phyloP scores from a whole-genome alignment of 2,888 invertebrate species.

The Platerodrilus igneus region DNA sequence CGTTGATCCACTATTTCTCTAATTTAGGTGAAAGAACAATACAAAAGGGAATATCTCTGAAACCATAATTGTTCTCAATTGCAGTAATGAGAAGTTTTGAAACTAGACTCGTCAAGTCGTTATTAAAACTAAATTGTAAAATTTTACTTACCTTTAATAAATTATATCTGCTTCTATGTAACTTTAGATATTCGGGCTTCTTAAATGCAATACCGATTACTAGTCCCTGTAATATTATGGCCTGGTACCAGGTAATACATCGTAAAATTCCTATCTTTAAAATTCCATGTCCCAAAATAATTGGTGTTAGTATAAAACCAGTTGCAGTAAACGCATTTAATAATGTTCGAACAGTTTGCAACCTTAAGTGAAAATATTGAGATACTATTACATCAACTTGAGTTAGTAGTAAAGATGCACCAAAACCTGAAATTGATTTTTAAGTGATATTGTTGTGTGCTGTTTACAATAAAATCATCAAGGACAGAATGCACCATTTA shows the following conservation, averaged over 20 bases:
- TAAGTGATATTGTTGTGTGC: neutral
- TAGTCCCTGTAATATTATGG: slow-evolving; percentile 56
- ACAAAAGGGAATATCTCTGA: slow-evolving; percentile 24
- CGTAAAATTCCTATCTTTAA: slow-evolving; percentile 43
- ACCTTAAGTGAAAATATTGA: slow-evolving; percentile 57
- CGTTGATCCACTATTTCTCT: too few species aligned
- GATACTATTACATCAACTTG: slow-evolving; percentile 57
- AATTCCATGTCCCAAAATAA: slow-evolving; percentile 52
- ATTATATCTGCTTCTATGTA: slow-evolving; percentile 35
- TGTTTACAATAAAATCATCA: too few species aligned
- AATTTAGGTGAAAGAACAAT: too few species aligned
- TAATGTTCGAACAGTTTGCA: slow-evolving; percentile 51
- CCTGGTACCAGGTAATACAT: slow-evolving; percentile 56
- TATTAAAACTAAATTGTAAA: neutral
- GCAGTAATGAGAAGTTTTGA: neutral
- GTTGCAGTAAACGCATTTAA: slow-evolving; percentile 52
- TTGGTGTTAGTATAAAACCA: slow-evolving; percentile 53
- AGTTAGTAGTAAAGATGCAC: slow-evolving; percentile 54
- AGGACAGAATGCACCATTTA: too few species aligned
- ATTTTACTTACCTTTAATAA: slow-evolving; percentile 36
- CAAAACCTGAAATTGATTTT: slow-evolving; percentile 48
- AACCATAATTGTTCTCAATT: slow-evolving; percentile 45
- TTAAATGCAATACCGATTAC: slow-evolving; percentile 52
- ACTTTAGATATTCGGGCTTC: slow-evolving; percentile 52
- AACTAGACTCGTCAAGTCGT: neutral